Percentiles rank a stretch among this genome's conserved stretches.
These are phyloP conservation scores for Alligator mississippiensis DNA, from an alignment of 2,113 vertebrate genomes.

Conservation along the genomic window DNA sequence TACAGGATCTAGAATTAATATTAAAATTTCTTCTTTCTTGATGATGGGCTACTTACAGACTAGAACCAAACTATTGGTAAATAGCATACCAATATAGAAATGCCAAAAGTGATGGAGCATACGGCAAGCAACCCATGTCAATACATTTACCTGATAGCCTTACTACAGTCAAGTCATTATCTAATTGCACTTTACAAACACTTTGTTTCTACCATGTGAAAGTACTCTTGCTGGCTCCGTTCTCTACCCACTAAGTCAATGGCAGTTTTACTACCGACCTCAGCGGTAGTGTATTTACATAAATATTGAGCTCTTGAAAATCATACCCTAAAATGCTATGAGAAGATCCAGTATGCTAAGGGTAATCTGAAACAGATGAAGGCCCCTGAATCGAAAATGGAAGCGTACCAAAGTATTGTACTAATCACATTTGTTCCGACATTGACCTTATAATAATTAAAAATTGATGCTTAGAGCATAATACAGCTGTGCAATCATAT, in stretches of 20 bases:
- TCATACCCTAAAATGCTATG: background rate
- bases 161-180: fast-evolving
- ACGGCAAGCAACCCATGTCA: background rate
- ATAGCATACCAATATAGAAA: background rate
- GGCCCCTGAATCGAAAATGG: slow-evolving; percentile 41
- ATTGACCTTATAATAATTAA: slow-evolving; percentile 89
- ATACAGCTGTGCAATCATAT: slow-evolving; percentile 83
- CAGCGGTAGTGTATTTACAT: fast-evolving
- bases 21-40: background rate
- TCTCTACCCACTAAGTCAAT: background rate
- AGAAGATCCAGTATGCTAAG: background rate
- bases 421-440: slow-evolving; percentile 78
- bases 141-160: background rate
- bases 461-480: slow-evolving; percentile 81
- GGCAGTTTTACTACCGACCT: background rate
- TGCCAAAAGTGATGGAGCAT: background rate
- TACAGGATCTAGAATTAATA: background rate
- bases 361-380: slow-evolving; percentile 14
- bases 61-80: background rate
- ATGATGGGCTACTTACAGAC: background rate
- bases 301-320: background rate
- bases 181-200: background rate
- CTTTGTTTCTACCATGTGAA: too few species aligned
- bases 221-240: background rate
- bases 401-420: slow-evolving; percentile 39